These are phyloP conservation scores for Triplophysa tibetana DNA, from an alignment of 2,113 vertebrate genomes.

Conservation along the genomic window DNA sequence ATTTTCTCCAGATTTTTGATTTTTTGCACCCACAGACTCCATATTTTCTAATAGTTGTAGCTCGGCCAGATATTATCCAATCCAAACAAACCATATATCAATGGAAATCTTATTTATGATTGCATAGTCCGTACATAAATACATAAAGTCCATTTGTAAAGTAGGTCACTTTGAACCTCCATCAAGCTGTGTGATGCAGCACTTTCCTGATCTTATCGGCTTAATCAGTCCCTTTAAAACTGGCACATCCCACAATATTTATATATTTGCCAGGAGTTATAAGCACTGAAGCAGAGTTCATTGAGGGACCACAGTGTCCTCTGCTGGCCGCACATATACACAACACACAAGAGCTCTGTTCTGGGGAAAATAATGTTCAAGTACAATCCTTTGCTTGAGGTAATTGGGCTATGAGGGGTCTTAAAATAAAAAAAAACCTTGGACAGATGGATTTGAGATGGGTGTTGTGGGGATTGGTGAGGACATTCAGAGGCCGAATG, in stretches of 20 bases:
- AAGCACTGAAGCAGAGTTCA: neutral
- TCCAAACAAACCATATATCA: too few relatives aligned
- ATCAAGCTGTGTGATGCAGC: neutral
- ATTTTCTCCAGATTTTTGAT: too few relatives aligned
- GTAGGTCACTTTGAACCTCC: neutral
- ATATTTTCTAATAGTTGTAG: too few relatives aligned
- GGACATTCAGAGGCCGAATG: neutral
- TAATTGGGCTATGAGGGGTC: neutral
- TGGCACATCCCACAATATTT: constrained; percentile 19
- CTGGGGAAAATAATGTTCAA: too few relatives aligned
- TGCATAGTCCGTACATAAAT: too few relatives aligned
- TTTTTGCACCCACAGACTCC: too few relatives aligned
- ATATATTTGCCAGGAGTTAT: neutral
- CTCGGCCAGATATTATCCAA: too few relatives aligned
- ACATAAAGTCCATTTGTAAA: neutral
- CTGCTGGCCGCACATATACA: neutral
- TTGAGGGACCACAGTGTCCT: neutral
- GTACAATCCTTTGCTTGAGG: neutral
- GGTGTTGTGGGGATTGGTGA: neutral
- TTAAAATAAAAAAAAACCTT: neutral
- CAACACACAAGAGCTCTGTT: neutral
- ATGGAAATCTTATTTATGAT: too few relatives aligned
- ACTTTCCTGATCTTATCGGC: neutral
- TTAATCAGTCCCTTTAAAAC: neutral
- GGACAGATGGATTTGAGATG: neutral